These are phyloP conservation scores for Holothuria scabra DNA, from an alignment of 53 echinoderm and acorn worm genomes.

Conservation along the genomic window DNA sequence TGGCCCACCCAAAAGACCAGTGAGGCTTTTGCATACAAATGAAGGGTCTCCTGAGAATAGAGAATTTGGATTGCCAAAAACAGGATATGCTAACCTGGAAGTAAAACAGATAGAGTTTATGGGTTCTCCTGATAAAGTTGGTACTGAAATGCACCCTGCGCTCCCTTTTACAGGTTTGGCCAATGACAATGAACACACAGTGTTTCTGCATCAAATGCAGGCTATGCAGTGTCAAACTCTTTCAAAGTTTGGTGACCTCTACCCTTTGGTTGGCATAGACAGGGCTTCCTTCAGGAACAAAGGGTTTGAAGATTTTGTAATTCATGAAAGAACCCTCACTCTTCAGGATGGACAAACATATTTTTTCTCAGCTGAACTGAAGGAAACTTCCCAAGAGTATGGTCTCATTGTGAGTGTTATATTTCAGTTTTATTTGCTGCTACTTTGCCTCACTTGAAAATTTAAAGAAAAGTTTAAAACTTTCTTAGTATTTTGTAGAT, in stretches of 20 bases:
- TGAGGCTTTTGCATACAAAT: conserved; percentile 71
- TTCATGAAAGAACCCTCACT: conserved; percentile 22
- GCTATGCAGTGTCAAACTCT: conserved; percentile 27
- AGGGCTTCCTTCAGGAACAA: background rate
- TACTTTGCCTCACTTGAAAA: too few relatives aligned
- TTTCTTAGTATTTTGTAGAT: too few relatives aligned
- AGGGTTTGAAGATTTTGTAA: conserved; percentile 34
- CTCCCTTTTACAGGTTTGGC: background rate
- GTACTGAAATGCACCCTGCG: too few relatives aligned
- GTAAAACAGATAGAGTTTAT: conserved; percentile 12
- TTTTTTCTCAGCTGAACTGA: conserved; percentile 40
- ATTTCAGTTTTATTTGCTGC: too few relatives aligned
- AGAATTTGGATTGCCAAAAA: conserved; percentile 21
- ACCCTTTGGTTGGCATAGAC: background rate
- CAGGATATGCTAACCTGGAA: conserved; percentile 25
- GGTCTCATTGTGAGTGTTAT: conserved; percentile 27
- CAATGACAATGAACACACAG: background rate
- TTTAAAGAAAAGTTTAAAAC: background rate
- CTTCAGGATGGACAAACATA: conserved; percentile 7
- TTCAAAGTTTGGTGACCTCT: conserved; percentile 2
- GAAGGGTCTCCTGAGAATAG: conserved; percentile 26
- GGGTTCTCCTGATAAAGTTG: background rate
- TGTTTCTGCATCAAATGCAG: conserved; percentile 10
- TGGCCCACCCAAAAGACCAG: conserved; percentile 79
- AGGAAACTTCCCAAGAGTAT: background rate